Evolutionary conservation across 2,797 vertebrate genomes (phyloP).

Genomic region (Heterohyrax brucei): DNA sequence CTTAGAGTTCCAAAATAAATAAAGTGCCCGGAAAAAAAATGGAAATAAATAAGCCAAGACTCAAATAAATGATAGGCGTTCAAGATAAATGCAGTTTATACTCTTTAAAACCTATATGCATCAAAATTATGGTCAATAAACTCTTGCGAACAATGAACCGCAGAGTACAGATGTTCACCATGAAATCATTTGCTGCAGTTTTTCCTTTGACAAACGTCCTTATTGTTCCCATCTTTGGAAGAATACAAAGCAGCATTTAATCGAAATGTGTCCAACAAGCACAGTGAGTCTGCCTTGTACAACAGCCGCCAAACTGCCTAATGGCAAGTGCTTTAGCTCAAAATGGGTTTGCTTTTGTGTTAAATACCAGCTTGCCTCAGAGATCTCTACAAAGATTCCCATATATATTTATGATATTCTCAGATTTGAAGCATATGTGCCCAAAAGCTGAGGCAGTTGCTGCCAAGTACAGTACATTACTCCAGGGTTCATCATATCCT

Average conservation of each 20-base stretch:
- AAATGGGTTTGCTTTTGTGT: constrained; percentile 92
- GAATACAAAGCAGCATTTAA: constrained; percentile 92
- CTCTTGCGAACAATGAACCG: constrained; percentile 89
- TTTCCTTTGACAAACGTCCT: constrained; percentile 92
- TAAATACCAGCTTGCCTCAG: constrained; percentile 93
- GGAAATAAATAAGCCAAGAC: constrained; percentile 81
- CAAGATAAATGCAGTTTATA: constrained; percentile 87
- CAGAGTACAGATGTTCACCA: constrained; percentile 91
- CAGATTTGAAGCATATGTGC: constrained; percentile 92
- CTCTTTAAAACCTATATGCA: constrained; percentile 91
- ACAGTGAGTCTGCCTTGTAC: constrained; percentile 88
- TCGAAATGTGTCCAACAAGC: constrained; percentile 90
- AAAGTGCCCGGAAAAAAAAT: constrained; percentile 78
- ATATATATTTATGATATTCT: constrained; percentile 91
- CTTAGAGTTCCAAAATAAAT: constrained; percentile 80
- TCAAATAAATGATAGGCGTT: constrained; percentile 82
- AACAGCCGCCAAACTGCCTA: constrained; percentile 93
- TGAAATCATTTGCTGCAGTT: constrained; percentile 91
- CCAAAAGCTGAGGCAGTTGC: constrained; percentile 87
- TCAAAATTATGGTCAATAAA: constrained; percentile 93
- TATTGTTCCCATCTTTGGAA: constrained; percentile 90
- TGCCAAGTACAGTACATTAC: constrained; percentile 89
- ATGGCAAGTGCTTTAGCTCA: constrained; percentile 91
- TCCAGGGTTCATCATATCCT: constrained; percentile 87
- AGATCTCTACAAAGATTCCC: constrained; percentile 89